Evolutionary conservation across 2,888 invertebrate species (phyloP).

Genomic region (Oithona nana): DNA sequence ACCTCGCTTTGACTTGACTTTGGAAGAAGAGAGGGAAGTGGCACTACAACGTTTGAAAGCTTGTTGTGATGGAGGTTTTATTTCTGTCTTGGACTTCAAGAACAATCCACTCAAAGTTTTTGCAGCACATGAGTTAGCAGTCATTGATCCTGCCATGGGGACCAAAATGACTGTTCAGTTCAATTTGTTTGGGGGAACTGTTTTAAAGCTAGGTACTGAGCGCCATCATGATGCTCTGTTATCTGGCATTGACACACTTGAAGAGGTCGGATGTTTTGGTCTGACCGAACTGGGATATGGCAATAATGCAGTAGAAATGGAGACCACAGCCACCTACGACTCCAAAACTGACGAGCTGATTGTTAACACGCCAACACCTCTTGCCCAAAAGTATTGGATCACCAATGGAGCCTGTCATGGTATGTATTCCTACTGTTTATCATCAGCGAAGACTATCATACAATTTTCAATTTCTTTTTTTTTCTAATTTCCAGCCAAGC

Average conservation of each 20-base stretch:
- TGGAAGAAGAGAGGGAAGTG: constrained; percentile 21
- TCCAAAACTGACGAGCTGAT: constrained; percentile 21
- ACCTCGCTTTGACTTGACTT: constrained; percentile 19
- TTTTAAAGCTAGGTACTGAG: constrained; percentile 28
- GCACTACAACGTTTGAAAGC: constrained; percentile 18
- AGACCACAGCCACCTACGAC: constrained; percentile 22
- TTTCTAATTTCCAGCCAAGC: too few species aligned
- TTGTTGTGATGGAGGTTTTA: constrained; percentile 22
- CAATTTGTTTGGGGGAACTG: constrained; percentile 27
- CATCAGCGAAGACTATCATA: too few species aligned
- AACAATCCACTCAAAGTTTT: constrained; percentile 22
- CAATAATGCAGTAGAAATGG: constrained; percentile 23
- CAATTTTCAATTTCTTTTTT: too few species aligned
- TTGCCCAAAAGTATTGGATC: constrained; percentile 23
- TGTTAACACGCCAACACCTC: constrained; percentile 21
- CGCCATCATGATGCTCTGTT: constrained; percentile 25
- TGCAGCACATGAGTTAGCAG: constrained; percentile 22
- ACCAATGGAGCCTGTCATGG: constrained; percentile 23
- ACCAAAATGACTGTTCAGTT: constrained; percentile 24
- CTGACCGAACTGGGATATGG: constrained; percentile 23
- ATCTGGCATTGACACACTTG: constrained; percentile 23
- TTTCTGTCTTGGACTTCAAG: constrained; percentile 22
- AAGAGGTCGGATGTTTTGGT: constrained; percentile 22
- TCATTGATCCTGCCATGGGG: constrained; percentile 22
- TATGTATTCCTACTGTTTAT: too few species aligned